Conservation (phyloP, 2,797 vertebrate species). For the Arremon aurantiirostris region DNA sequence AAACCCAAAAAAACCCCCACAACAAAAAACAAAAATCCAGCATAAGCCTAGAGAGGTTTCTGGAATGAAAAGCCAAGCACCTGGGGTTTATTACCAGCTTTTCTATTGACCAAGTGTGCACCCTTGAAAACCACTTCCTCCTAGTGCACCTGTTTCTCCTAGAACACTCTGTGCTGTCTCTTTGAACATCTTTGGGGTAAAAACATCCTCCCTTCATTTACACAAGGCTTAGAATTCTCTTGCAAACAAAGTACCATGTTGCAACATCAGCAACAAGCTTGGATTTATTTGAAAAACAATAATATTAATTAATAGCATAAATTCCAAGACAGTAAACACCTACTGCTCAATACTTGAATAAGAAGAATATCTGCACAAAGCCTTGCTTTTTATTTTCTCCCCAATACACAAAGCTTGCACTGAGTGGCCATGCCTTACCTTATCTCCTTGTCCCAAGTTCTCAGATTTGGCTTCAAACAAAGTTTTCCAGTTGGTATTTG, state of each 20-base stretch:
- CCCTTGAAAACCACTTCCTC: constrained; percentile 52
- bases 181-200: background rate
- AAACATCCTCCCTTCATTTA: background rate
- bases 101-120: background rate
- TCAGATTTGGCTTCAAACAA: constrained; percentile 88
- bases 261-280: background rate
- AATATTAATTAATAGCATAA: background rate
- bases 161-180: background rate
- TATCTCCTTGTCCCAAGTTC: constrained; percentile 94
- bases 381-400: background rate
- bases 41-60: background rate
- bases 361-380: background rate
- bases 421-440: constrained; percentile 75
- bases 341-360: background rate
- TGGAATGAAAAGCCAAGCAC: background rate
- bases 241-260: background rate
- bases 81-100: background rate
- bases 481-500: constrained; percentile 89
- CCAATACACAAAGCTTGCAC: background rate
- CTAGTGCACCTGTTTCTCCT: constrained; percentile 3
- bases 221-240: background rate
- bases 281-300: background rate
- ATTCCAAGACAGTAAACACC: background rate
- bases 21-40: background rate
- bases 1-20: background rate